A percentile compares a stretch with the other conserved stretches of the same genome.
phyloP scores from a whole-genome alignment of 2,888 invertebrate genomes.

The Cryptocephalus moraei region DNA sequence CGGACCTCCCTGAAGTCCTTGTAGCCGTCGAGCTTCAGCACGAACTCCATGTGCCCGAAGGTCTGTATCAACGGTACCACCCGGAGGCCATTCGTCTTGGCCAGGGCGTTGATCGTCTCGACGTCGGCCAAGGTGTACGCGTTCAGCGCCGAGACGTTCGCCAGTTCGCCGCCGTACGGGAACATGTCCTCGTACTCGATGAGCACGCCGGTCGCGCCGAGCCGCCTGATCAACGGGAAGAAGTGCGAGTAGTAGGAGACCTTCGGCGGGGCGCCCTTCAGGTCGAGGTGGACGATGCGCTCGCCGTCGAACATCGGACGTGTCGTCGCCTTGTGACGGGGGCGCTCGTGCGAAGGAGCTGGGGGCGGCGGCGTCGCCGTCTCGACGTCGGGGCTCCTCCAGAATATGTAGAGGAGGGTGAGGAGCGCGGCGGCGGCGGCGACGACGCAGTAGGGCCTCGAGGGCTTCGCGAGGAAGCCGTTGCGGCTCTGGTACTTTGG shows the following conservation, averaged over 20 bases:
- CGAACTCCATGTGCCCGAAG: slow-evolving; percentile 76
- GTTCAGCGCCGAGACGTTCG: slow-evolving; percentile 51
- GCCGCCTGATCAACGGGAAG: slow-evolving; percentile 47
- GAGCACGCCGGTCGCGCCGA: slow-evolving; percentile 68
- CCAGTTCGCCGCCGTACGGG: slow-evolving; percentile 55
- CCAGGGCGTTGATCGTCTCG: slow-evolving; percentile 40
- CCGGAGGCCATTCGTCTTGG: slow-evolving; percentile 48
- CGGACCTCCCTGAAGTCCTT: slow-evolving; percentile 55
- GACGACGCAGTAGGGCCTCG: no score
- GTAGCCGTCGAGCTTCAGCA: slow-evolving; percentile 60
- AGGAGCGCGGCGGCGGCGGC: no score
- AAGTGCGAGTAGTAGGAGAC: slow-evolving; percentile 50
- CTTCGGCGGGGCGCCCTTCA: slow-evolving; percentile 75
- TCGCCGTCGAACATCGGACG: background rate
- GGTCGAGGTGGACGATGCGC: slow-evolving; percentile 67
- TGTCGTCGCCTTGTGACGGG: no score
- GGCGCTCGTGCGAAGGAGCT: no score
- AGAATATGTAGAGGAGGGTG: no score
- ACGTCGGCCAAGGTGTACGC: slow-evolving; percentile 52
- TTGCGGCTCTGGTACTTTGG: no score
- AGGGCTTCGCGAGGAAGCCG: no score
- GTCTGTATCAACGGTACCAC: slow-evolving; percentile 77
- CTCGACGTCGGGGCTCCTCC: no score
- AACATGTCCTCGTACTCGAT: slow-evolving; percentile 87
- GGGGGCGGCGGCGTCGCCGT: no score